A percentile compares a stretch with the other conserved stretches of the same genome.
These are phyloP conservation scores for Perdita meconis DNA, from an alignment of 2,888 invertebrate genomes.

Conservation along the genomic window DNA sequence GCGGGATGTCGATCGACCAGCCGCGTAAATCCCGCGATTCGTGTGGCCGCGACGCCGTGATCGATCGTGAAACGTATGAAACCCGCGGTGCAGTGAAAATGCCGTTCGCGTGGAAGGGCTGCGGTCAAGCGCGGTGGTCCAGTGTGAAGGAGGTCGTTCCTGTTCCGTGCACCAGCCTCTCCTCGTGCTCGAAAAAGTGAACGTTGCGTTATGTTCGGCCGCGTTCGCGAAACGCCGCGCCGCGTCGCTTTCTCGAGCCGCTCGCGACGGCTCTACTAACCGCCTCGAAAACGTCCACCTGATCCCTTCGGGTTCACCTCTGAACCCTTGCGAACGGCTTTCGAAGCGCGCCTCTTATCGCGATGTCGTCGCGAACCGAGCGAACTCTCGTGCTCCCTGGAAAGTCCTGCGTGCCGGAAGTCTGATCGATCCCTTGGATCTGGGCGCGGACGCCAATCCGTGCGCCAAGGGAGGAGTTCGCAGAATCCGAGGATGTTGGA, in stretches of 20 bases:
- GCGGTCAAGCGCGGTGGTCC: constrained; percentile 41
- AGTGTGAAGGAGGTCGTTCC: constrained; percentile 61
- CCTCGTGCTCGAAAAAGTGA: constrained; percentile 65
- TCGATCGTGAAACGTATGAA: constrained; percentile 12
- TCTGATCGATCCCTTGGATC: constrained; percentile 1
- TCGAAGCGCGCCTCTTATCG: background rate
- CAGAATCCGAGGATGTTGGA: background rate
- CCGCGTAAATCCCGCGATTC: constrained; percentile 62
- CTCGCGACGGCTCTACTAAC: constrained; percentile 47
- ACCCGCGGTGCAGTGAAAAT: constrained; percentile 50
- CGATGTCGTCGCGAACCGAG: background rate
- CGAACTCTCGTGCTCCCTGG: background rate
- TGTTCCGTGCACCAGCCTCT: constrained; percentile 44
- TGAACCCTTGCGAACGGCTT: background rate
- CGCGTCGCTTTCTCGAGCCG: constrained; percentile 68
- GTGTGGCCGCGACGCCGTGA: constrained; percentile 44
- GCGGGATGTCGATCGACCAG: constrained; percentile 73
- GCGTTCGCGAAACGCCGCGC: constrained; percentile 54
- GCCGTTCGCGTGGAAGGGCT: constrained; percentile 25
- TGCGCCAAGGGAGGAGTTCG: background rate
- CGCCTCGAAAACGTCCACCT: constrained; percentile 53
- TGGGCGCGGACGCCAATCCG: background rate
- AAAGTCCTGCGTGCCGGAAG: background rate
- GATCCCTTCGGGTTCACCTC: background rate
- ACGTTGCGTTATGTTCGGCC: constrained; percentile 67